Conservation (phyloP, 1,140 invertebrate species). For the Polypedilum vanderplanki region DNA sequence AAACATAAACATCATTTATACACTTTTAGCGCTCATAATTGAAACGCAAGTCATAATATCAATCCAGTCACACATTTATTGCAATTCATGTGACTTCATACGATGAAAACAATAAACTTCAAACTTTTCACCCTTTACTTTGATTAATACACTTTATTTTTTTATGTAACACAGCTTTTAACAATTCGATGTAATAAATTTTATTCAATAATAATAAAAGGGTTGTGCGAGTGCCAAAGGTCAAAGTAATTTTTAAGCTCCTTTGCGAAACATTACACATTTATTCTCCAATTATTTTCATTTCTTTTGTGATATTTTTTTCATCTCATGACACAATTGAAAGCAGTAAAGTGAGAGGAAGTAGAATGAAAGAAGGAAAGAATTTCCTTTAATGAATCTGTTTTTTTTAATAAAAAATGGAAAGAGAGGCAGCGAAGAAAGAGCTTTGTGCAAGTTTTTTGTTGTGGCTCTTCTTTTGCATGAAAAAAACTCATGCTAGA, state of each 20-base stretch:
- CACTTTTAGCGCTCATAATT: too few relatives aligned
- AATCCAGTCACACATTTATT: too few relatives aligned
- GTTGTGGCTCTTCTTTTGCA: too few relatives aligned
- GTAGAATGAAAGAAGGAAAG: too few relatives aligned
- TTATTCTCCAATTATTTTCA: background rate
- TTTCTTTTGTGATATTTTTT: background rate
- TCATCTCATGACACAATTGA: too few relatives aligned
- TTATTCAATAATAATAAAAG: background rate
- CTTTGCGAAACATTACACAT: constrained; percentile 16
- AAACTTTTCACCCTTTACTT: background rate
- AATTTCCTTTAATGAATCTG: background rate
- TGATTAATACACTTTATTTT: background rate
- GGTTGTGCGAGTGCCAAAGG: constrained; percentile 11
- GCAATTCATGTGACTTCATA: background rate
- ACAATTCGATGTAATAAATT: background rate
- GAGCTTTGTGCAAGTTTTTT: too few relatives aligned
- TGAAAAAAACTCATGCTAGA: constrained; percentile 10
- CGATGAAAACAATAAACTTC: constrained; percentile 19
- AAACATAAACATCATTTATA: too few relatives aligned
- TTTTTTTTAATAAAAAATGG: background rate
- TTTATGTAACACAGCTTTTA: too few relatives aligned
- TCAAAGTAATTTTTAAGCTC: constrained; percentile 27
- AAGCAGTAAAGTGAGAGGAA: too few relatives aligned
- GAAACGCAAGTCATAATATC: too few relatives aligned
- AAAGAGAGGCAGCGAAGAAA: too few relatives aligned